Evolutionary conservation across 2,797 vertebrate species (phyloP), one percentile per base, ranked within the genome.

Genomic region (Sebastes jordani): DNA sequence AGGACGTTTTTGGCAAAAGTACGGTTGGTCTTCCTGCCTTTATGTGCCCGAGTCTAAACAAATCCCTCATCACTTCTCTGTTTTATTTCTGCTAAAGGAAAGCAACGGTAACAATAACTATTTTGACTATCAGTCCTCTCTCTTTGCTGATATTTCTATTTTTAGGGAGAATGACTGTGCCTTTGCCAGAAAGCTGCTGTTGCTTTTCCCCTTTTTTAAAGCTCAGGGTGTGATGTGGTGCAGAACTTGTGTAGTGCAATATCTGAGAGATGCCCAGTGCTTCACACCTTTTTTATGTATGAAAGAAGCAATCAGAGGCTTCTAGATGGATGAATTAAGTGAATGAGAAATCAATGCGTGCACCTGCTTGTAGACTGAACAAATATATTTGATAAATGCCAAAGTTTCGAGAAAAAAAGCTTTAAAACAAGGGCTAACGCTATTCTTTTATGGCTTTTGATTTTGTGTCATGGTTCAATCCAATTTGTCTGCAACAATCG

Each of bases 131-230:
- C 69, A 58, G 73, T 76, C 75, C 69, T 55, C 18, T 79, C 42
- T 81, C 63, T 68, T 72, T 68, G 46, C 59, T 36, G 49, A 34
- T 64, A 25, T 30, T 34, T 10, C 18, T 55, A 70, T 27, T 71
- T 20, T 29, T 25, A 64, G 82, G 81, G 77, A 90, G 89, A 82
- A 84, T 76, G 76, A 92, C 92, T 92, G 91, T 90, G 84, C 89
- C 82, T 92, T 91, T 93, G 92, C 91, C 91, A 91, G 80, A 89
- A 91, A 92, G 91, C 91, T 92, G 91, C 91, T 92, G 91, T 92
- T 92, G 86, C 89, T 88, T 88, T 86, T 67, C 78, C 89, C 86
- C 73, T 62, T 88, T 71, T 69, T 14, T 1, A 88, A 78, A 90
- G 86, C 89, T 91, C 86, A 89, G 86, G 90, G 78, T 92, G 89